These are phyloP conservation scores for Pseudochaenichthys georgianus DNA, from an alignment of 2,797 vertebrate genomes.

Conservation along the genomic window DNA sequence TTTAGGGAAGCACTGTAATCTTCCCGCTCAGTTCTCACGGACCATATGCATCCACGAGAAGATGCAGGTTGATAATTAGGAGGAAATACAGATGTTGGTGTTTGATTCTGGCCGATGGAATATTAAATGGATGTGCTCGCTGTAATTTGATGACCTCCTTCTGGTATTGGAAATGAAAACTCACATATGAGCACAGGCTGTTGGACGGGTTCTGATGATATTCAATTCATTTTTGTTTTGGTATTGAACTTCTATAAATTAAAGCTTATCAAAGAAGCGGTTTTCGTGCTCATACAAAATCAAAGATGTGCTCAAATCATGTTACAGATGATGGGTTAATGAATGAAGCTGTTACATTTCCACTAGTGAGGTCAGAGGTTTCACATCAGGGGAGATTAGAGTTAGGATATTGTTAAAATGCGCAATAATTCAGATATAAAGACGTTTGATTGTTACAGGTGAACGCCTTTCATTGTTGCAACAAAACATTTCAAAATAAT, in stretches of 20 bases:
- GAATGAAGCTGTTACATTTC: slow-evolving; percentile 7
- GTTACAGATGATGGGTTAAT: slow-evolving; percentile 22
- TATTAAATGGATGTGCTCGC: slow-evolving; percentile 58
- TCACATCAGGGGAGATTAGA: slow-evolving; percentile 2
- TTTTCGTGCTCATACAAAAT: slow-evolving; percentile 30
- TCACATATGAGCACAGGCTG: slow-evolving; percentile 48
- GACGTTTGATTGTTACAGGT: neutral
- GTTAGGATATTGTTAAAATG: neutral
- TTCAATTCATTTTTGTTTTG: slow-evolving; percentile 41
- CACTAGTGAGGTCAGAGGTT: slow-evolving; percentile 11
- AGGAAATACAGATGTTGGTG: slow-evolving; percentile 63
- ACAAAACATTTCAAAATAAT: slow-evolving; percentile 7
- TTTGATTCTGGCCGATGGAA: slow-evolving; percentile 54
- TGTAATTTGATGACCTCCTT: slow-evolving; percentile 52
- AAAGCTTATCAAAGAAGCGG: slow-evolving; percentile 55
- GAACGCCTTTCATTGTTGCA: neutral
- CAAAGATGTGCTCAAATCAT: slow-evolving; percentile 36
- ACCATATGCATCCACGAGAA: slow-evolving; percentile 60
- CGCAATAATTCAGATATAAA: slow-evolving; percentile 6
- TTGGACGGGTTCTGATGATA: slow-evolving; percentile 44
- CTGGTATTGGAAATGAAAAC: slow-evolving; percentile 42
- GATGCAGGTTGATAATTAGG: slow-evolving; percentile 62
- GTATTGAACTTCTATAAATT: slow-evolving; percentile 46
- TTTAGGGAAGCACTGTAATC: slow-evolving; percentile 41
- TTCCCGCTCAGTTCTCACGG: slow-evolving; percentile 32